Percentiles rank a stretch among this genome's conserved stretches.
Evolutionary conservation across 2,113 vertebrate genomes (phyloP).

Genomic region (Ciconia stormi): DNA sequence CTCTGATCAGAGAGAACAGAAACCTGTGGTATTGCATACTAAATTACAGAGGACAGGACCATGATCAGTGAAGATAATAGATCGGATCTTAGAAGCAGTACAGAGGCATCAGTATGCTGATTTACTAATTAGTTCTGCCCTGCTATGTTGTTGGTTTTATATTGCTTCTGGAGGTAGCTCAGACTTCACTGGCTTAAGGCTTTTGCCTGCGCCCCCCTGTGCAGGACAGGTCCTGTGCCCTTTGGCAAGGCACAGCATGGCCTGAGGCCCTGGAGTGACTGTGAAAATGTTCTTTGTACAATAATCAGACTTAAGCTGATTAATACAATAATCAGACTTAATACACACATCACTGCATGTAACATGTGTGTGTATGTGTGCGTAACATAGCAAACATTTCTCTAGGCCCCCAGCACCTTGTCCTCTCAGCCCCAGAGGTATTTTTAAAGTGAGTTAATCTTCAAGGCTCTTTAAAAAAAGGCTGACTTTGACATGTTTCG

Average conservation of each 20-base stretch:
- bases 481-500: neutral
- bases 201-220: neutral
- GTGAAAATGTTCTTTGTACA: neutral
- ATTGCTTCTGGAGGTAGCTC: neutral
- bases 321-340: neutral
- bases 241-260: neutral
- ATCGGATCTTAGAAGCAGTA: neutral
- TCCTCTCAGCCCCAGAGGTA: neutral
- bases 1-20: neutral
- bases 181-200: neutral
- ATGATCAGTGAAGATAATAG: neutral
- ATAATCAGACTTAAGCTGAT: neutral
- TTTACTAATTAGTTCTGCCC: neutral
- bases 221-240: neutral
- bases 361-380: accelerated
- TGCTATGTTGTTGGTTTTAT: neutral
- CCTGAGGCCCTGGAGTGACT: neutral
- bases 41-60: neutral
- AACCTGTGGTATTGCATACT: accelerated
- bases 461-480: neutral
- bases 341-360: neutral
- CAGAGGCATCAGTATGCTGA: neutral
- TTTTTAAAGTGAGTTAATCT: neutral
- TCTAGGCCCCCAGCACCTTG: neutral
- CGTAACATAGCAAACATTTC: neutral